phyloP scores from a whole-genome alignment of 1,140 invertebrate genomes.

The Phocides pigmalion region DNA sequence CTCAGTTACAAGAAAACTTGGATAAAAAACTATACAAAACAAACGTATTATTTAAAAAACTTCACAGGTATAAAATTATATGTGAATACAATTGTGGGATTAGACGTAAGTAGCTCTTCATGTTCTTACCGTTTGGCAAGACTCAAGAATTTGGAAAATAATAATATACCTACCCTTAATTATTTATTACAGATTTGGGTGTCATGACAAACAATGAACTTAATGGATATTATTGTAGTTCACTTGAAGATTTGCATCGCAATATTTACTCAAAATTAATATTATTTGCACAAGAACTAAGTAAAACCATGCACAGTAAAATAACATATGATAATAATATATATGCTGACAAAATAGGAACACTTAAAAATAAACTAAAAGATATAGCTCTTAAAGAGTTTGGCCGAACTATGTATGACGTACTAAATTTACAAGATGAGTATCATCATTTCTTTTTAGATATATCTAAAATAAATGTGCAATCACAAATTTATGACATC shows the following conservation, averaged over 20 bases:
- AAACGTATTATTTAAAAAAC: conserved; percentile 17
- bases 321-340: conserved; percentile 25
- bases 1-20: conserved; percentile 28
- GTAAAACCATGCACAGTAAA: not conserved
- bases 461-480: conserved; percentile 23
- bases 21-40: conserved; percentile 21
- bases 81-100: conserved; percentile 39
- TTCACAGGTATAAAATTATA: conserved; percentile 39
- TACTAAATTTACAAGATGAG: conserved; percentile 53
- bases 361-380: conserved; percentile 43
- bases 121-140: not conserved
- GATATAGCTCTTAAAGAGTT: conserved; percentile 46
- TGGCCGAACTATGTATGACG: conserved; percentile 50
- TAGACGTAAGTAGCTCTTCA: conserved; percentile 25
- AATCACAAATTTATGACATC: conserved; percentile 28
- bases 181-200: not conserved
- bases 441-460: conserved; percentile 48
- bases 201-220: not conserved
- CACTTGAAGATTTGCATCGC: conserved; percentile 41
- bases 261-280: conserved; percentile 37
- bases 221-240: conserved; percentile 41
- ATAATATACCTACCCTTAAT: too few relatives aligned
- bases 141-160: too few relatives aligned
- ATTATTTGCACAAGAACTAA: conserved; percentile 22
- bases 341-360: conserved; percentile 37